Conservation (phyloP, 2,888 invertebrate species). For the Apamea crenata region DNA sequence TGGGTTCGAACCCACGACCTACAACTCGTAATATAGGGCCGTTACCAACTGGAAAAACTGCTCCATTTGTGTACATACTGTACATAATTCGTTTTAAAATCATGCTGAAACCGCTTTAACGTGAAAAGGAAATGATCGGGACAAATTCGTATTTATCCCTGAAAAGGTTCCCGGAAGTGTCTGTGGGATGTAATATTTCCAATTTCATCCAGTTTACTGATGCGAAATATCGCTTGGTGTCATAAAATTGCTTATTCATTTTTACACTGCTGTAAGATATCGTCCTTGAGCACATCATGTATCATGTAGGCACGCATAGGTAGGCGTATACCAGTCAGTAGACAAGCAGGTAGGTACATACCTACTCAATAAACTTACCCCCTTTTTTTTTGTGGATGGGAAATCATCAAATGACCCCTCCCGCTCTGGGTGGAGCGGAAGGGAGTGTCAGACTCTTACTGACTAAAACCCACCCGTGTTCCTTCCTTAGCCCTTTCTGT, state of each 20-base stretch:
- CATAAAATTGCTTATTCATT: conserved; percentile 20
- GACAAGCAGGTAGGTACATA: not conserved
- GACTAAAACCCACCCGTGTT: no score
- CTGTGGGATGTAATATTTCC: not conserved
- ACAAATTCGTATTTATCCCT: not conserved
- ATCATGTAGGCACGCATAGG: not conserved
- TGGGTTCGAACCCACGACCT: no score
- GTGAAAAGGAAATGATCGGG: not conserved
- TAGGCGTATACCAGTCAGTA: not conserved
- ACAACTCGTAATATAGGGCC: no score
- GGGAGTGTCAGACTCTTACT: no score
- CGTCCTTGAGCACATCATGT: not conserved
- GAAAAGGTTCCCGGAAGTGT: not conserved
- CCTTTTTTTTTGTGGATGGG: no score
- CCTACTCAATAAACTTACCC: no score
- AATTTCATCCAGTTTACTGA: conserved; percentile 15
- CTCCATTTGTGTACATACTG: not conserved
- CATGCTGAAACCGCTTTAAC: not conserved
- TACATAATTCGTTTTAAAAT: not conserved
- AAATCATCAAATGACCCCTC: no score
- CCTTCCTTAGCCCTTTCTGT: no score
- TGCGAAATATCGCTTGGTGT: not conserved
- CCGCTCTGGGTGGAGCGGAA: no score
- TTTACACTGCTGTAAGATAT: not conserved
- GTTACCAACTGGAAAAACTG: no score